These are phyloP conservation scores for Trichacis sp. DNA, from an alignment of 2,888 invertebrate genomes.

Conservation along the genomic window DNA sequence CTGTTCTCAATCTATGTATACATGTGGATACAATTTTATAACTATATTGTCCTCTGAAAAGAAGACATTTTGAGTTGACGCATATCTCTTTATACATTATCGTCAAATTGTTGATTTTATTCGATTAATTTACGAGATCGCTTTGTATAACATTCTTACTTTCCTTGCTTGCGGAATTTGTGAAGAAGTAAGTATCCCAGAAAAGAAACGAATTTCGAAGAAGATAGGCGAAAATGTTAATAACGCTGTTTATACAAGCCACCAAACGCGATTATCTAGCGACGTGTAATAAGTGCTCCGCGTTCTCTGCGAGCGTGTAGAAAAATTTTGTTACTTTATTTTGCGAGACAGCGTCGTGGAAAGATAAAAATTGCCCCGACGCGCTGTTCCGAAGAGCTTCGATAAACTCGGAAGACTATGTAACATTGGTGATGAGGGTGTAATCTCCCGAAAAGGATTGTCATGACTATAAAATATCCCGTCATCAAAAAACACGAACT, in stretches of 20 bases:
- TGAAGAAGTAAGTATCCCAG: too few relatives aligned
- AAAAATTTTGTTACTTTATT: slow-evolving; percentile 35
- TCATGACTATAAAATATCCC: slow-evolving; percentile 22
- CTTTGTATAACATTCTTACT: too few relatives aligned
- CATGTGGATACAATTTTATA: too few relatives aligned
- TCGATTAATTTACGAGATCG: too few relatives aligned
- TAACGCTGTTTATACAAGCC: slow-evolving; percentile 37
- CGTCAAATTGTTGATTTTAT: too few relatives aligned
- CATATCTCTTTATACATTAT: too few relatives aligned
- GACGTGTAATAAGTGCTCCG: slow-evolving; percentile 35
- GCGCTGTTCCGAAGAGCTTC: slow-evolving; percentile 17
- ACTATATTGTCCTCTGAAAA: too few relatives aligned
- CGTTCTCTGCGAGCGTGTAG: slow-evolving; percentile 12
- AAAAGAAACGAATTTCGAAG: slow-evolving; percentile 13
- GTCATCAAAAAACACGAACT: background rate
- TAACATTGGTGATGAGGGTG: slow-evolving; percentile 21
- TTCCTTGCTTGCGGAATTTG: too few relatives aligned
- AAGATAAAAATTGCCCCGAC: slow-evolving; percentile 34
- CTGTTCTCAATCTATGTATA: too few relatives aligned
- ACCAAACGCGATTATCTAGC: slow-evolving; percentile 30
- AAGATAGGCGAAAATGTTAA: slow-evolving; percentile 29
- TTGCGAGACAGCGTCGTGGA: slow-evolving; percentile 31
- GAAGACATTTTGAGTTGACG: too few relatives aligned
- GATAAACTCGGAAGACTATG: slow-evolving; percentile 27
- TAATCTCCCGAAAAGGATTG: slow-evolving; percentile 29